Conservation (phyloP, 2,888 invertebrate species). For the Leptinotarsa rubiginosa region DNA sequence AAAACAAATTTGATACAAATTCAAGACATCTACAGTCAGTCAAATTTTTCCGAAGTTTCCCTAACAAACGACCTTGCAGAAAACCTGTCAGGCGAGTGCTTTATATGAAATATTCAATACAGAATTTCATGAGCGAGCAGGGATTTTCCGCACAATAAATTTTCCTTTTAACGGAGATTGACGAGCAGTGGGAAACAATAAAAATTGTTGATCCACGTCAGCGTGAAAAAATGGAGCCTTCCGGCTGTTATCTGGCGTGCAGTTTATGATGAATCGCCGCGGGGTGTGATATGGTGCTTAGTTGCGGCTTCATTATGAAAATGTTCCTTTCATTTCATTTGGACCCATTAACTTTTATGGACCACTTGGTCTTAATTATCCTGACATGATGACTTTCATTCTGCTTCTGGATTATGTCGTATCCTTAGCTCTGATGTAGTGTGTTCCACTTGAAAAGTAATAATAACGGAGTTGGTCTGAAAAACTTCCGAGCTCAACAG, state of each 20-base stretch:
- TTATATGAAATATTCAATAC: conserved; percentile 20
- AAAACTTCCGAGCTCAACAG: too few relatives aligned
- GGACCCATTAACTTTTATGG: background rate
- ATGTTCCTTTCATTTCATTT: conserved; percentile 8
- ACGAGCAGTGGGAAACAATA: conserved; percentile 20
- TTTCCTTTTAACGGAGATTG: conserved; percentile 17
- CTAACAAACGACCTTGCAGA: too few relatives aligned
- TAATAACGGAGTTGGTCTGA: too few relatives aligned
- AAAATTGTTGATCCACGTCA: conserved; percentile 16
- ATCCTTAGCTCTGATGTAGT: background rate
- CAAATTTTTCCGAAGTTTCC: too few relatives aligned
- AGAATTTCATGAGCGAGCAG: conserved; percentile 8
- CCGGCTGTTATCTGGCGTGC: background rate
- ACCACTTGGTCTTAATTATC: background rate
- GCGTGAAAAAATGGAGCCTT: conserved; percentile 7
- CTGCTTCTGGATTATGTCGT: background rate
- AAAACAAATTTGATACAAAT: too few relatives aligned
- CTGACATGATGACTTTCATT: background rate
- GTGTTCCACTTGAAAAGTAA: too few relatives aligned
- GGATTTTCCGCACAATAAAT: conserved; percentile 17
- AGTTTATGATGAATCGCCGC: conserved; percentile 11
- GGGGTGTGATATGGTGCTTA: conserved; percentile 1
- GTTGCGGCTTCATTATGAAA: conserved; percentile 6
- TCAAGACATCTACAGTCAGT: too few relatives aligned
- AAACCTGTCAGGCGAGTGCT: conserved; percentile 14